These are phyloP conservation scores for Steatocranus sp. DNA, from an alignment of 2,797 vertebrate genomes.

Conservation along the genomic window DNA sequence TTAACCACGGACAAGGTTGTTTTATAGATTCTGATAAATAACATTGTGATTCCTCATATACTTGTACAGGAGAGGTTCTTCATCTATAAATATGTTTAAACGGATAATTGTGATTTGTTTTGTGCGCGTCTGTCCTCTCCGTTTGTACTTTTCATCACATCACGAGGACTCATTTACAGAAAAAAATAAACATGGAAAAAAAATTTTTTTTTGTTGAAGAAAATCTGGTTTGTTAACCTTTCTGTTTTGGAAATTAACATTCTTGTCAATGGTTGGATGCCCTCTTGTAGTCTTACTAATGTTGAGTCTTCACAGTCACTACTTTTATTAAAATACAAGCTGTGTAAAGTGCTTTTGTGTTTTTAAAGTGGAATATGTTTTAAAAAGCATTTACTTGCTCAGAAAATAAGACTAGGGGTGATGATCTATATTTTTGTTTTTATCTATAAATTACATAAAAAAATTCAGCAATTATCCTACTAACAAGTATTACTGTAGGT, in stretches of 20 bases:
- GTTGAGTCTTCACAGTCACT: background rate
- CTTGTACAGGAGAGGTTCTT: background rate
- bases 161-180: background rate
- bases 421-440: background rate
- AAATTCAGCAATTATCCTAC: background rate
- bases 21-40: background rate
- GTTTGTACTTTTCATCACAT: conserved; percentile 44
- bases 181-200: background rate
- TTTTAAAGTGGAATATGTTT: background rate
- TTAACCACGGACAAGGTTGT: background rate
- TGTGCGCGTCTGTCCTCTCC: conserved; percentile 38
- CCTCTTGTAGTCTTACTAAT: conserved; percentile 2
- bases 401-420: too few relatives aligned
- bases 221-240: background rate
- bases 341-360: background rate
- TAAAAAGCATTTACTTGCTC: background rate
- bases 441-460: background rate
- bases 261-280: background rate
- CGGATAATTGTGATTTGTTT: conserved; percentile 29
- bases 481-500: background rate
- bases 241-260: background rate
- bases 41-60: background rate
- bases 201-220: background rate
- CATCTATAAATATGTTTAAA: conserved; percentile 40
- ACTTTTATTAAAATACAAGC: conserved; percentile 31